Evolutionary conservation across 2,888 invertebrate species (phyloP).

Genomic region (Stenodera caucasica): DNA sequence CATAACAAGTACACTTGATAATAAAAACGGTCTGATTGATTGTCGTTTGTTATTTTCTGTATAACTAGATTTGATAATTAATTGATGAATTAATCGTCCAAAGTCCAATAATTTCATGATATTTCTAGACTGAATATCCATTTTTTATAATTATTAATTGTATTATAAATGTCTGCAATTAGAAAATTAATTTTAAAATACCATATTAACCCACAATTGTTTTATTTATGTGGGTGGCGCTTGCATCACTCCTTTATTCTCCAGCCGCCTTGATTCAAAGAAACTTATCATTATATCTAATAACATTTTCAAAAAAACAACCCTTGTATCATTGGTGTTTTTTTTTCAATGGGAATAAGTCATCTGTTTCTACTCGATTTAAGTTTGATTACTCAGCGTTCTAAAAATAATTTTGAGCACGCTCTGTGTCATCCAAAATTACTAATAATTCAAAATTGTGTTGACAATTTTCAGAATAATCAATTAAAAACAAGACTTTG

Average conservation of each 20-base stretch:
- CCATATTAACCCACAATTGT: background rate
- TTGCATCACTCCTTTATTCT: conserved; percentile 18
- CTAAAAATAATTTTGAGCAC: conserved; percentile 23
- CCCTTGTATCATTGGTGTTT: conserved; percentile 6
- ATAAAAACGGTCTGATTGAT: too few species aligned
- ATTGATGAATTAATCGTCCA: too few species aligned
- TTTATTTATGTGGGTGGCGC: conserved; percentile 23
- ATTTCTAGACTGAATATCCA: too few species aligned
- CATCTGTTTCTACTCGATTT: background rate
- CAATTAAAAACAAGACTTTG: conserved; percentile 1
- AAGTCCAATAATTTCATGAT: too few species aligned
- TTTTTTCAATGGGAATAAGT: too few species aligned
- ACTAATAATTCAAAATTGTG: conserved; percentile 7
- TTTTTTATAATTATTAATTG: too few species aligned
- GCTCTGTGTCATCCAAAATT: conserved; percentile 16
- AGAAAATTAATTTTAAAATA: too few species aligned
- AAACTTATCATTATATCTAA: background rate
- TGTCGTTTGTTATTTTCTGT: too few species aligned
- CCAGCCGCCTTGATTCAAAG: conserved; percentile 9
- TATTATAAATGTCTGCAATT: too few species aligned
- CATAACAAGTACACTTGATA: too few species aligned
- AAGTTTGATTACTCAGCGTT: background rate
- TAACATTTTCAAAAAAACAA: conserved; percentile 9
- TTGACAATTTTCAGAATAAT: background rate
- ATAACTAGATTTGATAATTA: too few species aligned